phyloP scores from a whole-genome alignment of 2,113 vertebrate genomes.

The Ploceus nigricollis region DNA sequence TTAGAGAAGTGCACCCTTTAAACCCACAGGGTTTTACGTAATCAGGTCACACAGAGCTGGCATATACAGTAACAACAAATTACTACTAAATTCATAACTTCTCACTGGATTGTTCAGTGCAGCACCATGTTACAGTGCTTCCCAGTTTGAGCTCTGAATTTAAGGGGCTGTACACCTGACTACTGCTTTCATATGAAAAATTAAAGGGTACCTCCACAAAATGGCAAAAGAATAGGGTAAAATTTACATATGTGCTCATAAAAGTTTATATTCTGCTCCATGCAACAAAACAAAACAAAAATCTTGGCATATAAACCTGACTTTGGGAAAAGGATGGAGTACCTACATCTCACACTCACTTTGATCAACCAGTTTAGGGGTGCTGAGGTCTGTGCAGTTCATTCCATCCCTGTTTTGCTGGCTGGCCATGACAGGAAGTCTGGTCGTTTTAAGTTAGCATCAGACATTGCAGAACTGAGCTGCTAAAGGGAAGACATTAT shows the following conservation, averaged over 20 bases:
- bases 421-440: slow-evolving; percentile 41
- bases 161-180: not conserved
- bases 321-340: not conserved
- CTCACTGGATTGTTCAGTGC: not conserved
- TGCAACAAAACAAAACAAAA: not conserved
- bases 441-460: not conserved
- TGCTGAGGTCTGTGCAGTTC: not conserved
- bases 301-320: not conserved
- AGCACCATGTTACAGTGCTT: not conserved
- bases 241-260: not conserved
- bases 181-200: not conserved
- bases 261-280: not conserved
- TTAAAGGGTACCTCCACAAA: not conserved
- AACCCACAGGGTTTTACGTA: not conserved
- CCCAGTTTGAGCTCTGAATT: not conserved
- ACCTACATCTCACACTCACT: not conserved
- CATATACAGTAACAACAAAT: not conserved
- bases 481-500: slow-evolving; percentile 18
- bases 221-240: not conserved
- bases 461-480: not conserved
- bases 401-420: not conserved
- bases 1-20: not conserved
- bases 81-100: not conserved
- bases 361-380: not conserved
- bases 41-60: not conserved